These are phyloP conservation scores for Antitype chi DNA, from an alignment of 2,888 invertebrate genomes.

Conservation along the genomic window DNA sequence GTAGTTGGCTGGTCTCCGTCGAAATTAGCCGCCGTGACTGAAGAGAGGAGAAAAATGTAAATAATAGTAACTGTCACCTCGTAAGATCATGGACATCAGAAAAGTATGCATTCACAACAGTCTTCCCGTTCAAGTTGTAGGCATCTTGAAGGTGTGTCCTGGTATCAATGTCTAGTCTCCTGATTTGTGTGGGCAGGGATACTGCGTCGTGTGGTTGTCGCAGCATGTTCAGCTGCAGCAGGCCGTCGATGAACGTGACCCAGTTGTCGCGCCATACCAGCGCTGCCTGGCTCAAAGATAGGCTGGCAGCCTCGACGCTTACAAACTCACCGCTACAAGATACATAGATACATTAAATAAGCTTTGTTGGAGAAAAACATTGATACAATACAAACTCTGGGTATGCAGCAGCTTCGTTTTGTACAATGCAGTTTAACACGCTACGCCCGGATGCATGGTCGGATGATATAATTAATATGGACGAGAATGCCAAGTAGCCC, in stretches of 20 bases:
- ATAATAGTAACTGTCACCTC: slow-evolving; percentile 22
- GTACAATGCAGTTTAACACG: neutral
- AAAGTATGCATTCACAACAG: slow-evolving; percentile 25
- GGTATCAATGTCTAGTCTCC: slow-evolving; percentile 64
- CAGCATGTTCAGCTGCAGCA: slow-evolving; percentile 94
- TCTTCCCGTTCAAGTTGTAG: slow-evolving; percentile 46
- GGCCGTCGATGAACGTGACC: slow-evolving; percentile 94
- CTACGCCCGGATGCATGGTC: neutral
- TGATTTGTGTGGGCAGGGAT: slow-evolving; percentile 89
- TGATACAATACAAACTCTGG: neutral
- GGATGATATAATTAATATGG: neutral
- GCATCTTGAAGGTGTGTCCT: slow-evolving; percentile 40
- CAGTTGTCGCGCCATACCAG: slow-evolving; percentile 88
- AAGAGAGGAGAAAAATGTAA: too few species aligned
- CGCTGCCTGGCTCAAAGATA: slow-evolving; percentile 70
- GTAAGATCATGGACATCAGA: slow-evolving; percentile 11
- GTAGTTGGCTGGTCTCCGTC: neutral
- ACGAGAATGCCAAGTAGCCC: neutral
- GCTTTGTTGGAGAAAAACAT: neutral
- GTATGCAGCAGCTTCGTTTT: neutral
- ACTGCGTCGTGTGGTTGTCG: slow-evolving; percentile 90
- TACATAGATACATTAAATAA: neutral
- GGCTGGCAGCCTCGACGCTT: slow-evolving; percentile 64
- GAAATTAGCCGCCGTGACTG: neutral
- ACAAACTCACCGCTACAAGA: slow-evolving; percentile 71